Conservation (phyloP, 2,797 vertebrate genomes). For the Aplochiton taeniatus region DNA sequence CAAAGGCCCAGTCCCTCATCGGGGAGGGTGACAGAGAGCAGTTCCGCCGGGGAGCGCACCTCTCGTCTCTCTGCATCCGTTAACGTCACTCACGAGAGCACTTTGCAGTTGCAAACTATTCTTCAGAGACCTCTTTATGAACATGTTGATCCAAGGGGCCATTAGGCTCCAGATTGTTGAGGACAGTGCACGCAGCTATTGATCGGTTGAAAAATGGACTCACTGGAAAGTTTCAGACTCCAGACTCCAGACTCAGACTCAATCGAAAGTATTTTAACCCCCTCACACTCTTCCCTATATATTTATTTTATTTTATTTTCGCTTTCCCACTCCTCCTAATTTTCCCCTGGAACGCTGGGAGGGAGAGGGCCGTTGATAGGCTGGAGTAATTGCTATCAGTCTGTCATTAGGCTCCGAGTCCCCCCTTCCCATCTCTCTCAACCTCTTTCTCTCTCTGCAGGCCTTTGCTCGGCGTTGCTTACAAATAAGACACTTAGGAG, state of each 20-base stretch:
- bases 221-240: slow-evolving; percentile 65
- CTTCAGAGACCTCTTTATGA: slow-evolving; percentile 83
- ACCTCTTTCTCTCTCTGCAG: slow-evolving; percentile 57
- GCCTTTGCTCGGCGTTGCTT: slow-evolving; percentile 77
- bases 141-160: slow-evolving; percentile 79
- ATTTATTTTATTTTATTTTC: slow-evolving; percentile 60
- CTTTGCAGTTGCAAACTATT: slow-evolving; percentile 86
- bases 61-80: slow-evolving; percentile 82
- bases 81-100: slow-evolving; percentile 86
- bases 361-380: slow-evolving; percentile 70
- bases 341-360: slow-evolving; percentile 73
- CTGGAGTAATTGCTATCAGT: slow-evolving; percentile 82
- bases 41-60: slow-evolving; percentile 84
- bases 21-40: slow-evolving; percentile 88
- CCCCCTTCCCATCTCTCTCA: slow-evolving; percentile 45
- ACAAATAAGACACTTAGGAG: slow-evolving; percentile 83
- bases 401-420: slow-evolving; percentile 76
- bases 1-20: slow-evolving; percentile 95
- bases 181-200: slow-evolving; percentile 60
- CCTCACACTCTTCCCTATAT: slow-evolving; percentile 39
- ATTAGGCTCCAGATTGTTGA: slow-evolving; percentile 69
- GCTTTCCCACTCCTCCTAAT: slow-evolving; percentile 69
- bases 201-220: slow-evolving; percentile 73
- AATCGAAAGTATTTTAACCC: slow-evolving; percentile 49
- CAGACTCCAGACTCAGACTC: slow-evolving; percentile 64